These are phyloP conservation scores for Pristionchus pacificus DNA, from an alignment of 1,140 invertebrate species.

Conservation along the genomic window DNA sequence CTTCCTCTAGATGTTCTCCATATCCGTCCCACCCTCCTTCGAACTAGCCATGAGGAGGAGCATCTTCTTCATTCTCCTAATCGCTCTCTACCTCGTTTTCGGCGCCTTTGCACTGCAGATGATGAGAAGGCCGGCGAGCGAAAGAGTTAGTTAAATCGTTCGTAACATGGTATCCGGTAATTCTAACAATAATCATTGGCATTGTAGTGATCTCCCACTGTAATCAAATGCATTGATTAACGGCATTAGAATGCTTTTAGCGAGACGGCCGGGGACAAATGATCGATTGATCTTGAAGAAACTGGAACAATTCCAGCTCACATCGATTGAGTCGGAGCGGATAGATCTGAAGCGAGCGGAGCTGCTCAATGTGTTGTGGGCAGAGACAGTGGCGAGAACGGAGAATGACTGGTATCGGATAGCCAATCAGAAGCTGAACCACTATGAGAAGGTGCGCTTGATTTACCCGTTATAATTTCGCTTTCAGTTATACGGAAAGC, in stretches of 20 bases:
- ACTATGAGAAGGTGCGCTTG: constrained; percentile 31
- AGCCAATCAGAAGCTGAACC: constrained; percentile 32
- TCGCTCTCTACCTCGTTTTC: background rate
- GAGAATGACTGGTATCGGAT: constrained; percentile 32
- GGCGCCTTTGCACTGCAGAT: background rate
- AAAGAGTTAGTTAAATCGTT: no score
- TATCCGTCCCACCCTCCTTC: background rate
- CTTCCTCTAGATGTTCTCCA: no score
- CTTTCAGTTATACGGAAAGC: no score
- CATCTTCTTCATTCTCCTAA: background rate
- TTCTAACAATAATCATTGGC: no score
- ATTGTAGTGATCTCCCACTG: no score
- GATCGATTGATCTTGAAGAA: no score
- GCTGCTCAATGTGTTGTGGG: constrained; percentile 34
- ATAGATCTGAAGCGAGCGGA: constrained; percentile 25
- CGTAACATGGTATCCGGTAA: no score
- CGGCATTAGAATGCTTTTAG: no score
- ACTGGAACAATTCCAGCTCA: background rate
- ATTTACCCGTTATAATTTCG: no score
- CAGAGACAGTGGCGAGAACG: constrained; percentile 32
- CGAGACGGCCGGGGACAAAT: no score
- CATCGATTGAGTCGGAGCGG: background rate
- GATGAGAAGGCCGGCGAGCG: background rate
- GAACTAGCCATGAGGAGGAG: background rate
- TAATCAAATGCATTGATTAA: no score